These are phyloP conservation scores for Todiramphus saurophagus DNA, from an alignment of 2,113 vertebrate genomes.

Conservation along the genomic window DNA sequence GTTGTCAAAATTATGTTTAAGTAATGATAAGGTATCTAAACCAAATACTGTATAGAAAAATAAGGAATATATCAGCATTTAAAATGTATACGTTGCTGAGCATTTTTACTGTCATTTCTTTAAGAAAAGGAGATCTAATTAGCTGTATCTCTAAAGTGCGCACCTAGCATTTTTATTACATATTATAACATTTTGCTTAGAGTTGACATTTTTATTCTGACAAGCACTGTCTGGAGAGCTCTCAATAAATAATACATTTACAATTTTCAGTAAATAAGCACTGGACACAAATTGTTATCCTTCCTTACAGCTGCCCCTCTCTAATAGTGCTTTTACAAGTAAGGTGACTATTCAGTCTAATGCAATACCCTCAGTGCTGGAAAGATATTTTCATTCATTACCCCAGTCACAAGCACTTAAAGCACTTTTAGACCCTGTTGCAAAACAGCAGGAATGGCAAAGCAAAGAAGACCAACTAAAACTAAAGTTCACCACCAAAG, in stretches of 20 bases:
- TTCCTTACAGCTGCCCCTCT: conserved; percentile 86
- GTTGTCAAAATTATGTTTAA: conserved; percentile 72
- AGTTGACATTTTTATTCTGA: conserved; percentile 95
- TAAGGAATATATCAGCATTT: conserved; percentile 64
- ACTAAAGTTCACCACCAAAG: conserved; percentile 73
- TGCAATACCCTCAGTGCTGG: conserved; percentile 85
- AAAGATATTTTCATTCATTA: conserved; percentile 99
- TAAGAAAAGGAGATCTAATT: conserved; percentile 89
- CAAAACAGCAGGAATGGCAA: conserved; percentile 84
- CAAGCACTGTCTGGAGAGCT: conserved; percentile 90
- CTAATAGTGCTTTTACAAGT: conserved; percentile 97
- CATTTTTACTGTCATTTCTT: conserved; percentile 75
- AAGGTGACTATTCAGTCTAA: conserved; percentile 98
- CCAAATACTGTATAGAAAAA: conserved; percentile 53
- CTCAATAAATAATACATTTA: conserved; percentile 99
- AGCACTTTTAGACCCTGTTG: conserved; percentile 92
- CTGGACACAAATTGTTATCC: conserved; percentile 92
- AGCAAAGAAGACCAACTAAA: conserved; percentile 72
- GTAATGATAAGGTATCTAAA: conserved; percentile 65
- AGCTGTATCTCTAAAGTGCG: conserved; percentile 87
- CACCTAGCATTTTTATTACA: conserved; percentile 92
- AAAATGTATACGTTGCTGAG: conserved; percentile 60
- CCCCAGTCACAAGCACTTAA: conserved; percentile 97
- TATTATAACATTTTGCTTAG: conserved; percentile 88
- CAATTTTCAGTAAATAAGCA: conserved; percentile 98